phyloP scores from a whole-genome alignment of 2,113 vertebrate genomes.

The Corapipo altera region DNA sequence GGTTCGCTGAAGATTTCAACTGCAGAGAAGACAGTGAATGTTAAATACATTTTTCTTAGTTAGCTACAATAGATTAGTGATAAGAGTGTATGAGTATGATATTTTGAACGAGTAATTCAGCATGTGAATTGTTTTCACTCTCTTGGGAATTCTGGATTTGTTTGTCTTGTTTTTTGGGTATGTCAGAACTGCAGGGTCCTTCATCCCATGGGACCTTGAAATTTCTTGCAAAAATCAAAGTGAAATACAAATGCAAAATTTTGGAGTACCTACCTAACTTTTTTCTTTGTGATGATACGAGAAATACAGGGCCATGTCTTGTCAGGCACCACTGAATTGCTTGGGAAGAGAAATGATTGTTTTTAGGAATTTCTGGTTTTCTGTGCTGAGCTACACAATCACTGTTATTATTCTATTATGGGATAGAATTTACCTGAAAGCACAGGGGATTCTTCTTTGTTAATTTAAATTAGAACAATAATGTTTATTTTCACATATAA shows the following conservation, averaged over 20 bases:
- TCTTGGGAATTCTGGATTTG: neutral
- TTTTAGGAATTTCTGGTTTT: neutral
- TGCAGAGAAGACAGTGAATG: neutral
- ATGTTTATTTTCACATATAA: neutral
- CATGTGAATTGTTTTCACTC: neutral
- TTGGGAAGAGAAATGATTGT: neutral
- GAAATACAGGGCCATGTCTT: neutral
- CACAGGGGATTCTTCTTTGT: neutral
- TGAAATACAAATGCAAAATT: neutral
- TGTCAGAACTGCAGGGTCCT: neutral
- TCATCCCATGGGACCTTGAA: neutral
- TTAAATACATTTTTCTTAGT: neutral
- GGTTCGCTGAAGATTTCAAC: neutral
- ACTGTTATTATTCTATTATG: accelerated
- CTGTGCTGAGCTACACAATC: neutral
- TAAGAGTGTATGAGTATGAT: neutral
- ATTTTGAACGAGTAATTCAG: neutral
- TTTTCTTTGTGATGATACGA: neutral
- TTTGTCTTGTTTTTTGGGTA: neutral
- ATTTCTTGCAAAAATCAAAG: neutral
- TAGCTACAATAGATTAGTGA: neutral
- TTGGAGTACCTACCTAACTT: neutral
- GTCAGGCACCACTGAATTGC: neutral
- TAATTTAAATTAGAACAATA: neutral
- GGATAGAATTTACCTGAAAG: neutral